A percentile compares a stretch with the other conserved stretches of the same genome.
These are phyloP conservation scores for Aporophyla nigra DNA, from an alignment of 2,888 invertebrate genomes.

Conservation along the genomic window DNA sequence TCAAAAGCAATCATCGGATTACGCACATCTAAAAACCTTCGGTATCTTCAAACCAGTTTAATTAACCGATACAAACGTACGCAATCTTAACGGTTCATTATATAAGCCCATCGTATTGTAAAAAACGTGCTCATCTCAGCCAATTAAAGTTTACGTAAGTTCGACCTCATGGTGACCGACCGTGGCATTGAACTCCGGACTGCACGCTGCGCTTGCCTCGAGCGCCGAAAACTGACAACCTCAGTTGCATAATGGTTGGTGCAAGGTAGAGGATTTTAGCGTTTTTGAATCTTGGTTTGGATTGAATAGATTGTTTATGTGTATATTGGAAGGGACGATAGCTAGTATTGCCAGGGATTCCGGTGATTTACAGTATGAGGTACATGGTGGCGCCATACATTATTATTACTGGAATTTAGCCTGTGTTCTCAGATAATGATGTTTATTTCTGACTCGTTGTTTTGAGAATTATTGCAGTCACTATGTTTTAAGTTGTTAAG, in stretches of 20 bases:
- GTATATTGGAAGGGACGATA: neutral
- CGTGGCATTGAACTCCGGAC: slow-evolving; percentile 81
- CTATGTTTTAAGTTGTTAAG: too few relatives aligned
- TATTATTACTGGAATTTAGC: too few relatives aligned
- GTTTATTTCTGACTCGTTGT: too few relatives aligned
- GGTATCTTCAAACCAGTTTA: slow-evolving; percentile 27
- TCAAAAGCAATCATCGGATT: neutral
- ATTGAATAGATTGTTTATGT: too few relatives aligned
- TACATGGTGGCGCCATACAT: too few relatives aligned
- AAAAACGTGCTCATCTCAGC: slow-evolving; percentile 62
- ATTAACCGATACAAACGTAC: slow-evolving; percentile 38
- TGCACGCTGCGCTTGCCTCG: slow-evolving; percentile 64
- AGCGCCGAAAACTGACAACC: slow-evolving; percentile 71
- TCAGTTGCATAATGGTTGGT: slow-evolving; percentile 60
- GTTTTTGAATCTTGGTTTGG: neutral
- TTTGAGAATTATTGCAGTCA: too few relatives aligned
- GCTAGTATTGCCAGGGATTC: too few relatives aligned
- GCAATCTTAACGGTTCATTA: slow-evolving; percentile 50
- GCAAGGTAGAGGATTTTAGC: slow-evolving; percentile 2
- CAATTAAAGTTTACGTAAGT: slow-evolving; percentile 67
- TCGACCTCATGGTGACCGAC: slow-evolving; percentile 72
- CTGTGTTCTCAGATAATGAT: too few relatives aligned
- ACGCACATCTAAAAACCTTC: slow-evolving; percentile 1
- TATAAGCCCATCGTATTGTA: slow-evolving; percentile 54
- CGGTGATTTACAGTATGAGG: too few relatives aligned